Base-by-base conservation (phyloP, 2,797 vertebrate species). In the Caiman crocodilus region DNA sequence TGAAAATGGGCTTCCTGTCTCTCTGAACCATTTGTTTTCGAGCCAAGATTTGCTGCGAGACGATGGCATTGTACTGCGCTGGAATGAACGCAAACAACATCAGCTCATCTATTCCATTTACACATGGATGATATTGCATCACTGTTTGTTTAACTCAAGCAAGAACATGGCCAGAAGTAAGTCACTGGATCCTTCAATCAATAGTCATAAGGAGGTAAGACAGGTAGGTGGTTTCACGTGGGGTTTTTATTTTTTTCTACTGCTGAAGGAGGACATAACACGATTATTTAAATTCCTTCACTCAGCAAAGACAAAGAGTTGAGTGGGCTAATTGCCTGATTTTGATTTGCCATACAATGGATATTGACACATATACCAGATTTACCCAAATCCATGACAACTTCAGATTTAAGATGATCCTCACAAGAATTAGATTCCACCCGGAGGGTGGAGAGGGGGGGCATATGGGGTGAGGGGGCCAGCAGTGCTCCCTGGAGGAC, bases 191-290 rank as follows among this genome's bases (percentile, higher is more conserved):
- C 88, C 60, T 96, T 87, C 84, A 87, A 88, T 93, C 92, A 90
- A 91, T 94, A 88, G 82, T 94, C 61, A 94, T 76, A 87, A 94
- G 79, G 94, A 79, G 89, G 89, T 75, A 85, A 82, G 85, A 84
- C 55, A 32, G 97, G 64, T 74, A 94, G 60, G 87, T 74, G 93
- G 65, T 88, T 79, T 93, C 90, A 79, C 83, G 85, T 91, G 69
- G 76, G 85, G 79, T 69, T 63, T 87, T 83, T 80, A 7, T 73
- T 93, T 90, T 64, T 64, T 87, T 50, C 85, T 94, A 55, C 57
- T 64, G 77, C 73, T 76, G 85, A 89, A 87, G 79, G 5, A 96
- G 90, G 85, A 85, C 30, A 30, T n/a, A 61, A 23, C 74, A 89
- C 77, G 59, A 50, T 50, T 25, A 86, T 15, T 56, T 9, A 77